Evolutionary conservation across 2,888 invertebrate species (phyloP), one percentile per base, ranked within the genome.

Genomic region (Tanytarsus gracilentus): DNA sequence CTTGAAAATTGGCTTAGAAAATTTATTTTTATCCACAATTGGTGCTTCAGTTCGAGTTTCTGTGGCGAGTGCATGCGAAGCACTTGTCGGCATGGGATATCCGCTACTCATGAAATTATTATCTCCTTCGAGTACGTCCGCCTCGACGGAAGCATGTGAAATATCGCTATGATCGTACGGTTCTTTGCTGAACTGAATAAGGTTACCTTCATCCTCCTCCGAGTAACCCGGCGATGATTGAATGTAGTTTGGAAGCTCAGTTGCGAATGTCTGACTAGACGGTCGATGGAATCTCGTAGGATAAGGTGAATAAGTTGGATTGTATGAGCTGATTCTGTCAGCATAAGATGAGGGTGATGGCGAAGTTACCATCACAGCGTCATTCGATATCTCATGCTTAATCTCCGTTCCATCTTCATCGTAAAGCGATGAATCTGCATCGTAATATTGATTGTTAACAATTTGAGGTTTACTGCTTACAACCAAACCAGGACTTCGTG

Each of bases 111-210:
- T 6, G 44, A 14, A 40, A 56, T 56, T 56, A 18, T 44, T 25
- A 56, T 58, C 48, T 2, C 11, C 40, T 11, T 44, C 44, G 11
- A 23, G 18, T 3, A 58, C n/a, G 5, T 58, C 58, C 9, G 85
- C 81, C 62, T 85, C 85, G 9, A 84, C 80, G 1, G 77, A 74
- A 2, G 77, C 78, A 66, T 82, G 79, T 6, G 80, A 77, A 33
- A 81, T 81, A 27, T 77, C 77, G 64, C 81, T 82, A 53, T 80
- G 79, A 48, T 58, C 58, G n/a, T 58, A 0, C 73, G 72, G 63
- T 76, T 77, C 21, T 3, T 39, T 27, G 26, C 39, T 52, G 11
- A 51, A 56, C 73, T 73, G 18, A 70, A 65, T 23, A 18, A 25
- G 29, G 27, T 44, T 21, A 11, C 27, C 21, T 2, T 25, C 11